Evolutionary conservation across 1,140 invertebrate species (phyloP), one percentile per base, ranked within the genome.

Genomic region (Procambarus virginalis): DNA sequence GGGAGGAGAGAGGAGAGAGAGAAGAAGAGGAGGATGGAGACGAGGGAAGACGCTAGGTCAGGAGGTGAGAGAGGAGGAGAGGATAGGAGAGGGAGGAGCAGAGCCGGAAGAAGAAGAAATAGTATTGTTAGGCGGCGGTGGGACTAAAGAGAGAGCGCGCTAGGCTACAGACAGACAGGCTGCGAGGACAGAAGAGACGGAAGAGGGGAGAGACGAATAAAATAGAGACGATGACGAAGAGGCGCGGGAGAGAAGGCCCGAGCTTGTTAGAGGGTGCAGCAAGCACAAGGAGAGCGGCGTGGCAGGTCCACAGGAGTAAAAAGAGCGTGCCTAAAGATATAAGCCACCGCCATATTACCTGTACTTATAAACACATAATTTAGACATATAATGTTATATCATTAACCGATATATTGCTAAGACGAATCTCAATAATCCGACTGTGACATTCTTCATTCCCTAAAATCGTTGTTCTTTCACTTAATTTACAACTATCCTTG

Each of bases 401-500:
- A 88, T 88, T 88, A 88, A 81, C 46, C 48, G 58, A 88, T 81
- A 81, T 79, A 86, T 68, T 68, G 77, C 85, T 14, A 51, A 68
- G 77, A 68, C 70, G 79, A 81, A 73, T n/a, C 51, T 60, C 75
- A 88, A 88, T 88, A 88, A 81, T 88, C 60, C 86, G 79, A 88
- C 75, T 82, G 86, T 78, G 80, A 51, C 78, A 88, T 88, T 78
- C 58, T 80, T 88, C 86, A 88, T 60, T 14, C 86, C 86, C n/a
- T 88, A 88, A 88, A 88, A 88, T 78, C 46, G n/a, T 68, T 88
- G 55, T 64, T 55, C 58, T 88, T 17, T 64, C 55, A 51, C 60
- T 80, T 88, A 88, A 88, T 88, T 88, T 81, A 82, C 51, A 81
- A 88, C 86, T 81, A n/a, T 88, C 86, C 86, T 55, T 80, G 64